A percentile compares a stretch with the other conserved stretches of the same genome.
phyloP scores from a whole-genome alignment of 2,888 invertebrate genomes.

The Oeneis ivallda region DNA sequence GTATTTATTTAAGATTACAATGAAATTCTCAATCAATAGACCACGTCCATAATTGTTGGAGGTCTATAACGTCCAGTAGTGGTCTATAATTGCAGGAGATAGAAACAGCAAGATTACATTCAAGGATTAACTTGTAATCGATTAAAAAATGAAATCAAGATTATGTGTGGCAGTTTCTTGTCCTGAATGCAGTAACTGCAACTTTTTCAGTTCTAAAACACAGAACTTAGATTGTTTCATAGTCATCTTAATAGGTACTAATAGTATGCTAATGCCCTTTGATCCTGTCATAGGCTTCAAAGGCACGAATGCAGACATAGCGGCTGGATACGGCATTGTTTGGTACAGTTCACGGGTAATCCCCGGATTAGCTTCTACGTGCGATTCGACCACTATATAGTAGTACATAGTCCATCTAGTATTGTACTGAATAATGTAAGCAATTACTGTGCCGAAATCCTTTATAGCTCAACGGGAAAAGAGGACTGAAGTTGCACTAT shows the following conservation, averaged over 20 bases:
- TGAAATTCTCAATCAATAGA: no score
- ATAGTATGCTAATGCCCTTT: slow-evolving; percentile 55
- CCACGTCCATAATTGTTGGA: no score
- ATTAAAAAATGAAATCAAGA: no score
- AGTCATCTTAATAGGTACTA: neutral
- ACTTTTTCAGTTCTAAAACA: neutral
- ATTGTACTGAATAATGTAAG: slow-evolving; percentile 11
- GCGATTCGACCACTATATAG: slow-evolving; percentile 67
- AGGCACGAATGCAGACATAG: slow-evolving; percentile 71
- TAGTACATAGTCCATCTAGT: slow-evolving; percentile 12
- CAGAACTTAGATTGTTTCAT: neutral
- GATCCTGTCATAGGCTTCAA: slow-evolving; percentile 76
- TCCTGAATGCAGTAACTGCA: no score
- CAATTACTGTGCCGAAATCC: neutral
- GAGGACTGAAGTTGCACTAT: no score
- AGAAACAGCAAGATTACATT: no score
- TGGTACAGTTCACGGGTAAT: slow-evolving; percentile 66
- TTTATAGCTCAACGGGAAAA: no score
- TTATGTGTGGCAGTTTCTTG: no score
- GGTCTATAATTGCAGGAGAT: no score
- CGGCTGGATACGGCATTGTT: slow-evolving; percentile 63
- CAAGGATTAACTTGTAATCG: no score
- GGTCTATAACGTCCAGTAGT: no score
- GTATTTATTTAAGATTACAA: no score
- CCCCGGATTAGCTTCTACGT: slow-evolving; percentile 65